Evolutionary conservation across 2,797 vertebrate species (phyloP).

Genomic region (Echeneis naucrates): DNA sequence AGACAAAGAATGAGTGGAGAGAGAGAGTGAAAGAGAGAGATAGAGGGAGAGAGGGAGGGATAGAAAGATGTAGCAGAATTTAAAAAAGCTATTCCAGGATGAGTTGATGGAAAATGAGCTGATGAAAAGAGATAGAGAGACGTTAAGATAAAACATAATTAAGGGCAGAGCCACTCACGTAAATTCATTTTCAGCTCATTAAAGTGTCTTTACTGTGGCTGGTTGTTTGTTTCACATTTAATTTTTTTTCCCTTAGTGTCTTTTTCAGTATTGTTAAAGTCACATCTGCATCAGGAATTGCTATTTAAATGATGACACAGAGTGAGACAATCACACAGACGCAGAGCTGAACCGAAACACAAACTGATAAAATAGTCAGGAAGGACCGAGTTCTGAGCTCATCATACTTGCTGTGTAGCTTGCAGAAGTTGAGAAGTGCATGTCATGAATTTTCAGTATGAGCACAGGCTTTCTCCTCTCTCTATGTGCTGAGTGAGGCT

Average conservation of each 20-base stretch:
- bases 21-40: too few relatives aligned
- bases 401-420: conserved; percentile 72
- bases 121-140: conserved; percentile 13
- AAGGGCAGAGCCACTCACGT: conserved; percentile 1
- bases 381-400: conserved; percentile 61
- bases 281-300: conserved; percentile 45
- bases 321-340: conserved; percentile 11
- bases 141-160: conserved; percentile 32
- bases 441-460: conserved; percentile 74
- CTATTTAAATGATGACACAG: conserved; percentile 47
- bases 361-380: conserved; percentile 58
- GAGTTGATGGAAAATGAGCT: conserved; percentile 41
- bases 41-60: too few relatives aligned
- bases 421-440: conserved; percentile 68
- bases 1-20: conserved; percentile 54
- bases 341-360: conserved; percentile 32
- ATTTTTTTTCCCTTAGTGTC: conserved; percentile 21
- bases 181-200: conserved; percentile 17
- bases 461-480: background rate
- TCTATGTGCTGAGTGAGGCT: background rate
- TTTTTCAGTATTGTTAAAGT: conserved; percentile 30
- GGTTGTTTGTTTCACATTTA: conserved; percentile 44
- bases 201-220: background rate
- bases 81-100: conserved; percentile 36
- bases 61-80: conserved; percentile 36